Evolutionary conservation across 2,797 vertebrate genomes (phyloP).

Genomic region (Takifugu ocellatus): DNA sequence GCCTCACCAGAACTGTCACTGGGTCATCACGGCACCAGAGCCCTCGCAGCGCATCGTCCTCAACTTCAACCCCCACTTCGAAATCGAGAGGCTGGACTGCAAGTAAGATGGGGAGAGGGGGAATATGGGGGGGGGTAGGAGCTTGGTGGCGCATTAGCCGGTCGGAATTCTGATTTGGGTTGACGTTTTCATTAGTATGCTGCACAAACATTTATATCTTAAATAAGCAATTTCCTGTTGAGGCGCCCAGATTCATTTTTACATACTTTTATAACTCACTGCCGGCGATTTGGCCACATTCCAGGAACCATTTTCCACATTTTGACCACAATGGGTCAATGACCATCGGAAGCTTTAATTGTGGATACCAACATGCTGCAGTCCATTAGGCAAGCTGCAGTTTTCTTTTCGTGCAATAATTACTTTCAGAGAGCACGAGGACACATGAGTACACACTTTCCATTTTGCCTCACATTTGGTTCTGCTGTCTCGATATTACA

Average conservation of each 20-base stretch:
- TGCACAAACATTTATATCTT: conserved; percentile 18
- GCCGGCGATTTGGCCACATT: conserved; percentile 25
- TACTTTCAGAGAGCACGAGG: conserved; percentile 4
- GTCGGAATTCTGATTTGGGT: conserved; percentile 24
- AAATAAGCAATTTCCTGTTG: conserved; percentile 42
- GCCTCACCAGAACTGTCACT: conserved; percentile 93
- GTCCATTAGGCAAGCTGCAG: conserved; percentile 30
- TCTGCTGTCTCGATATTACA: conserved; percentile 15
- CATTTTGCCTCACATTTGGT: not conserved
- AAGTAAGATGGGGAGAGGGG: conserved; percentile 77
- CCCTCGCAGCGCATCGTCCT: conserved; percentile 94
- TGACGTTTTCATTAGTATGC: conserved; percentile 32
- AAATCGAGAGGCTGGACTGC: conserved; percentile 97
- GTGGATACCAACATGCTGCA: conserved; percentile 26
- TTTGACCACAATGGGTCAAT: conserved; percentile 38
- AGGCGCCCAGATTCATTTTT: conserved; percentile 11
- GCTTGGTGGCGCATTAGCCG: conserved; percentile 18
- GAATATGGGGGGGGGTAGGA: not conserved
- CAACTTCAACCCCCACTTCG: conserved; percentile 99
- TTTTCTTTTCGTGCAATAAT: conserved; percentile 16
- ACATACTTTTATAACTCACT: conserved; percentile 25
- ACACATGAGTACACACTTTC: conserved; percentile 3
- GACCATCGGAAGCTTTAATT: conserved; percentile 36
- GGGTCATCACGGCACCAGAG: conserved; percentile 91
- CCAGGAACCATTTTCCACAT: conserved; percentile 35